phyloP scores from a whole-genome alignment of 2,888 invertebrate genomes.

The Sisyra terminalis region DNA sequence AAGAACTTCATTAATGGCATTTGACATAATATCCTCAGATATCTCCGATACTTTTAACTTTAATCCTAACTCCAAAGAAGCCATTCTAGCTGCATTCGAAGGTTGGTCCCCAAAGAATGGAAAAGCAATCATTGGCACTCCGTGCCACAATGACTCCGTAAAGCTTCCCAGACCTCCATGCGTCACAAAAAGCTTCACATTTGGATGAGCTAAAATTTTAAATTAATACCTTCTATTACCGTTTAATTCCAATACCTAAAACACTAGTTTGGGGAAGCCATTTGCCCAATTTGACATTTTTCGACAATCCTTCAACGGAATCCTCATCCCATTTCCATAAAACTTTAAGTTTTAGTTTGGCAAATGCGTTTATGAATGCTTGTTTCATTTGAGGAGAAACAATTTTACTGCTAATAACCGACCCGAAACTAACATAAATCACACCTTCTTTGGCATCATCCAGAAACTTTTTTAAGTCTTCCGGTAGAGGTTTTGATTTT shows the following conservation, averaged over 20 bases:
- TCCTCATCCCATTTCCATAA: slow-evolving; percentile 23
- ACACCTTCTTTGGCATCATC: slow-evolving; percentile 20
- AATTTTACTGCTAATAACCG: slow-evolving; percentile 17
- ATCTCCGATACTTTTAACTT: slow-evolving; percentile 23
- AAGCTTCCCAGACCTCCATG: slow-evolving; percentile 38
- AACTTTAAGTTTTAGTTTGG: slow-evolving; percentile 20
- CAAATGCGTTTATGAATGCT: slow-evolving; percentile 19
- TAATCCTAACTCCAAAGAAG: slow-evolving; percentile 24
- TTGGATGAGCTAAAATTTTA: slow-evolving; percentile 28
- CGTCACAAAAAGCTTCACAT: slow-evolving; percentile 36
- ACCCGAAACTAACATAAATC: slow-evolving; percentile 23
- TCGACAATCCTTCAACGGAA: slow-evolving; percentile 10
- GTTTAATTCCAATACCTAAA: slow-evolving; percentile 9
- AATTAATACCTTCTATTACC: slow-evolving; percentile 7
- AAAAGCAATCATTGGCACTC: slow-evolving; percentile 32
- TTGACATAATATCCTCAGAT: slow-evolving; percentile 23
- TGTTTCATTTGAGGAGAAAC: slow-evolving; percentile 16
- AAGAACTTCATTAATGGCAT: slow-evolving; percentile 24
- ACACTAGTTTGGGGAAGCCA: slow-evolving; percentile 15
- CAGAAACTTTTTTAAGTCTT: slow-evolving; percentile 18
- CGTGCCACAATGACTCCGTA: slow-evolving; percentile 32
- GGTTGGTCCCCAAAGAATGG: slow-evolving; percentile 34
- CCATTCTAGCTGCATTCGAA: slow-evolving; percentile 27
- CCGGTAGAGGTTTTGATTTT: slow-evolving; percentile 10
- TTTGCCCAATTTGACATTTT: slow-evolving; percentile 13